Evolutionary conservation across 2,888 invertebrate species (phyloP).

Genomic region (Monochamus alternatus): DNA sequence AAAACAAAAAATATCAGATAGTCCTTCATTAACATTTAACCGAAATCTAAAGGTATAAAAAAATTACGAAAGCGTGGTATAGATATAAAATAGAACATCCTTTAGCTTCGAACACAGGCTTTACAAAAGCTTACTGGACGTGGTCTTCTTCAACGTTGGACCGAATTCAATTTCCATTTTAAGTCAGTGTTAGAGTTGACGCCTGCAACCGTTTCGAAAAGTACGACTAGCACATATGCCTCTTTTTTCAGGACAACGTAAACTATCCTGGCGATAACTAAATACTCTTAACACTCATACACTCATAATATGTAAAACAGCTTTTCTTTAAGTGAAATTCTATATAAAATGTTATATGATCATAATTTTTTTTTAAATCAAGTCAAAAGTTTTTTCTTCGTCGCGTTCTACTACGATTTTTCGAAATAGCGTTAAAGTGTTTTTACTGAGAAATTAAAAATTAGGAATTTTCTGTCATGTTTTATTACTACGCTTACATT

Average conservation of each 20-base stretch:
- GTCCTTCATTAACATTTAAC: neutral
- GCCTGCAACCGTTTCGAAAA: constrained; percentile 52
- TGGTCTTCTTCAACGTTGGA: constrained; percentile 50
- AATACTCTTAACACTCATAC: too few species aligned
- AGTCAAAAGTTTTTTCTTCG: too few species aligned
- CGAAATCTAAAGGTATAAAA: neutral
- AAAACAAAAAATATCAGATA: too few species aligned
- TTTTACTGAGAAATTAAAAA: too few species aligned
- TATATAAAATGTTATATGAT: too few species aligned
- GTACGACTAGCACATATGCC: constrained; percentile 41
- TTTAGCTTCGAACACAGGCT: constrained; percentile 44
- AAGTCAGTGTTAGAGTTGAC: constrained; percentile 59
- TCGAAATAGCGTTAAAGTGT: too few species aligned
- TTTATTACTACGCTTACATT: too few species aligned
- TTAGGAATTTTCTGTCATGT: too few species aligned
- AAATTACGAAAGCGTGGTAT: neutral
- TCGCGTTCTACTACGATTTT: too few species aligned
- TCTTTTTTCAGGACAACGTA: neutral
- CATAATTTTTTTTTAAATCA: too few species aligned
- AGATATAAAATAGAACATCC: constrained; percentile 4
- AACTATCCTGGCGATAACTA: neutral
- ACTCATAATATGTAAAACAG: too few species aligned
- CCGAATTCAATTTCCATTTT: constrained; percentile 68
- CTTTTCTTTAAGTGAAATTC: too few species aligned
- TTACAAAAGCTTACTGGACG: constrained; percentile 47